Conservation (phyloP, 2,888 invertebrate genomes). For the Apamea anceps region DNA sequence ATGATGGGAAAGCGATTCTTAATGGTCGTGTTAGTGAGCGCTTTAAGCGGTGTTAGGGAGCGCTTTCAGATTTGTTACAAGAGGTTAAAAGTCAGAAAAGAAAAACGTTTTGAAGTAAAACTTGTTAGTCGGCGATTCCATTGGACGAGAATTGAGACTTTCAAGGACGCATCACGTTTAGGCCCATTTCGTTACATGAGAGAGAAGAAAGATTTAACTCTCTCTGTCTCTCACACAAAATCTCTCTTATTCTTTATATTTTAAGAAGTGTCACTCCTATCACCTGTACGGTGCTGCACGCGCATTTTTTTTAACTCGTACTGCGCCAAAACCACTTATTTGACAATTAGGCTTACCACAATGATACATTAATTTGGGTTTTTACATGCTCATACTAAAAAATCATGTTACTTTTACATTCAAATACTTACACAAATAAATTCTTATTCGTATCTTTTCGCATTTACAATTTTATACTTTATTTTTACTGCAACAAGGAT, state of each 20-base stretch:
- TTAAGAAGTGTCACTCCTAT: not conserved
- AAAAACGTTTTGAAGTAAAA: not conserved
- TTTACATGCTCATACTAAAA: not conserved
- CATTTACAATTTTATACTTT: not conserved
- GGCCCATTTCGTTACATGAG: not conserved
- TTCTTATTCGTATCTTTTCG: not conserved
- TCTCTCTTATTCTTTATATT: not conserved
- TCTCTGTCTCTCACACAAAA: not conserved
- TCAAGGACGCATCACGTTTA: not conserved
- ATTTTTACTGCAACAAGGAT: not conserved
- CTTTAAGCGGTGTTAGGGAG: slow-evolving; percentile 45
- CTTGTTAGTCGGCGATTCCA: not conserved
- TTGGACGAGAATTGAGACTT: not conserved
- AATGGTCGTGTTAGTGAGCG: slow-evolving; percentile 50
- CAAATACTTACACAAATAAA: not conserved
- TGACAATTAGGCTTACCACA: not conserved
- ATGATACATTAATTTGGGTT: not conserved
- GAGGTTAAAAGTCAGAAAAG: not conserved
- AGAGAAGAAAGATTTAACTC: not conserved
- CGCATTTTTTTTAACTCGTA: not conserved
- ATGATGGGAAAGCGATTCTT: slow-evolving; percentile 43
- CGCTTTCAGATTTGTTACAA: slow-evolving; percentile 31
- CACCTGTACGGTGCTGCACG: not conserved
- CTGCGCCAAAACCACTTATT: not conserved
- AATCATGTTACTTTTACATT: too few species aligned